Evolutionary conservation across 1,140 invertebrate species (phyloP), one percentile per base, ranked within the genome.

Genomic region (Mya arenaria): DNA sequence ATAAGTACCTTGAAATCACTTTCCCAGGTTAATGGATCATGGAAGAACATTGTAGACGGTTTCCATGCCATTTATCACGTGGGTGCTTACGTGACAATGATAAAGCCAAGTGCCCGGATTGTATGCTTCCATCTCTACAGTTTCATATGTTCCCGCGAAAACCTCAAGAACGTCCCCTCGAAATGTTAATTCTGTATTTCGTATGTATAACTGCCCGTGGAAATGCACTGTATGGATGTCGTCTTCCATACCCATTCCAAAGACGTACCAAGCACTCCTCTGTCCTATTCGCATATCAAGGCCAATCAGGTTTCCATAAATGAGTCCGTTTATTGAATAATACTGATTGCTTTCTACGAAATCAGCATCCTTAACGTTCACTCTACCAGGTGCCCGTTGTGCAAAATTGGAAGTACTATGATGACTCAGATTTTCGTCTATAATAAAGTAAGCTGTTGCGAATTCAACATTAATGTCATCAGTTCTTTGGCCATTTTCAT

Each of bases 171-270:
- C 90, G 60, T 91, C 90, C 15, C 84, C 66, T 32, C 87, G 71
- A 60, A 85, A 73, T 15, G 65, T 41, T 4, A 81, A 56, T 23
- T 83, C 68, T n/a, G 83, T 55, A 52, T 72, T 62, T 13, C 69
- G 63, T 0, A 86, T 32, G 75, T 89, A 88, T 0, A 88, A 85
- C 41, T 90, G 88, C 0, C 89, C 89, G 82, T 91, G 90, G 77
- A 91, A 89, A 75, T 91, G 90, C 4, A 87, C 88, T 0, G 90
- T 88, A 58, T 91, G 90, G 73, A 88, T 82, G 60, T 89, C 90
- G 23, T 69, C 37, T 36, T 84, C 83, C 1, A 85, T 82, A 13
- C 90, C 90, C 32, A 89, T 69, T 1, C 85, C 88, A 13, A 91
- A 69, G 10, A 91, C 37, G 55, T 90, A 89, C 87, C 88, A 90